Evolutionary conservation across 1,140 invertebrate species (phyloP).

Genomic region (Augochlora pura): DNA sequence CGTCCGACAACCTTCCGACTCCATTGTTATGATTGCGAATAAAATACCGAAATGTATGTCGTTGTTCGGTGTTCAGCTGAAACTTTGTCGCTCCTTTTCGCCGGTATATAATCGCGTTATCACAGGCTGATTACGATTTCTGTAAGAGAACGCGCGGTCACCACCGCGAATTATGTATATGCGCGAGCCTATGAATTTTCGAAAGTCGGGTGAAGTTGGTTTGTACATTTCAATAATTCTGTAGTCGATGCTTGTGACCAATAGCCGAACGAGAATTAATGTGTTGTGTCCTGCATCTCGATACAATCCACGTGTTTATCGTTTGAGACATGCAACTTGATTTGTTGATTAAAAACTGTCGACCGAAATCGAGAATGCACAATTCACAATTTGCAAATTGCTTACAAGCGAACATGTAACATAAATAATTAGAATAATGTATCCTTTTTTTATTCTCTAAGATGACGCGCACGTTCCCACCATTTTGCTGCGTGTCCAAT

Average conservation of each 20-base stretch:
- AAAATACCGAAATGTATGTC: slow-evolving; percentile 14
- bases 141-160: neutral
- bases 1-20: slow-evolving; percentile 12
- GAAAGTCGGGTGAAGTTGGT: slow-evolving; percentile 7
- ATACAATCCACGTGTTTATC: neutral
- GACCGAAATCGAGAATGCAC: neutral
- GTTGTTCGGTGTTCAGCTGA: neutral
- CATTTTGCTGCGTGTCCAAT: too few species aligned
- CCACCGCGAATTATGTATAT: neutral
- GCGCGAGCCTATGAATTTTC: neutral
- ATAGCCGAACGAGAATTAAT: slow-evolving; percentile 12
- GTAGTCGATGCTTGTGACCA: slow-evolving; percentile 1
- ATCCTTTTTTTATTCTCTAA: too few species aligned
- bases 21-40: slow-evolving; percentile 44
- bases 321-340: neutral
- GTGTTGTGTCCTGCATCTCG: neutral
- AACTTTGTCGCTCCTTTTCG: neutral
- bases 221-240: neutral
- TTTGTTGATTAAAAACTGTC: neutral
- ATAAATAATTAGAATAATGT: too few species aligned
- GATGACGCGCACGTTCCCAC: too few species aligned
- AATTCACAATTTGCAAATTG: neutral
- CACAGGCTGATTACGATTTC: too few species aligned
- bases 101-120: neutral
- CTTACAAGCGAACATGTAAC: neutral